Evolutionary conservation across 2,797 vertebrate genomes (phyloP).

Genomic region (Molothrus ater): DNA sequence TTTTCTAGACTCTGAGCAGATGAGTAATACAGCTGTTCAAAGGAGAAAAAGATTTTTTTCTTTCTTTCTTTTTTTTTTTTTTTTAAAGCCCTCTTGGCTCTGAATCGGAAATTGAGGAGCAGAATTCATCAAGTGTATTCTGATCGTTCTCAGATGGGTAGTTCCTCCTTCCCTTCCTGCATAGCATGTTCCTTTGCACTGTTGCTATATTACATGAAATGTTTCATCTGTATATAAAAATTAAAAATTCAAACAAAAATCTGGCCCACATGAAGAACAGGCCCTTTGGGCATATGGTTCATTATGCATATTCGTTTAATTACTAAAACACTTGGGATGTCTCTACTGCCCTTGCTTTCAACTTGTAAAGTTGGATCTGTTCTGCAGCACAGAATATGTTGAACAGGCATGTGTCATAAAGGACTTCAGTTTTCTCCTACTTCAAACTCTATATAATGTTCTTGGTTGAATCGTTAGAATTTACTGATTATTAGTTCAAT

Average conservation of each 20-base stretch:
- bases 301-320: constrained; percentile 87
- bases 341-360: constrained; percentile 81
- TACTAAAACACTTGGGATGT: constrained; percentile 83
- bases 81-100: constrained; percentile 47
- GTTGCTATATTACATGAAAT: constrained; percentile 72
- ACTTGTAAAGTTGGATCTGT: constrained; percentile 79
- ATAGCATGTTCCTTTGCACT: constrained; percentile 67
- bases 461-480: constrained; percentile 60
- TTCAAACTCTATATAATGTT: constrained; percentile 19
- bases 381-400: constrained; percentile 71
- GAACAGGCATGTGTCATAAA: constrained; percentile 67
- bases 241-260: constrained; percentile 88
- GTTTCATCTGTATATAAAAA: constrained; percentile 86
- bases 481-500: constrained; percentile 44
- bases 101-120: constrained; percentile 63
- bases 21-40: constrained; percentile 73
- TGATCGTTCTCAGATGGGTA: constrained; percentile 37
- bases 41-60: constrained; percentile 28
- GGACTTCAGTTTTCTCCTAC: constrained; percentile 51
- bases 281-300: constrained; percentile 85
- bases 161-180: constrained; percentile 58
- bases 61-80: background rate
- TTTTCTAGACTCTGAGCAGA: constrained; percentile 70
- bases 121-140: constrained; percentile 51
- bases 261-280: constrained; percentile 83